Conservation (phyloP, 2,113 vertebrate species). For the Delphinapterus leucas region DNA sequence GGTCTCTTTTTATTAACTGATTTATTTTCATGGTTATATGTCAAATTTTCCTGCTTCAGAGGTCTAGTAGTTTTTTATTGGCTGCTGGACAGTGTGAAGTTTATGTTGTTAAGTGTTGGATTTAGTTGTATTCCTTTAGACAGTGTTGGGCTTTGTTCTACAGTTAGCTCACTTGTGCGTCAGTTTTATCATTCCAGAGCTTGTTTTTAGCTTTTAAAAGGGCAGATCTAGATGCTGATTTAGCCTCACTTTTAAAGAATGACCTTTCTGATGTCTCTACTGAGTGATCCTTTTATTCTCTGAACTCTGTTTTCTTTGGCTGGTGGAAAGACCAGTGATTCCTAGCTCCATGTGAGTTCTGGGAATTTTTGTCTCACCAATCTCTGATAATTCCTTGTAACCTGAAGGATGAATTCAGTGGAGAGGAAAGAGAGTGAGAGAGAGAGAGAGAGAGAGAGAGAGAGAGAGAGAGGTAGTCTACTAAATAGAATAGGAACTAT, state of each 20-base stretch:
- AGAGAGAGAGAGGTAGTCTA: neutral
- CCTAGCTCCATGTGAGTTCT: neutral
- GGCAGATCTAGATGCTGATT: neutral
- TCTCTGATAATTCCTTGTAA: neutral
- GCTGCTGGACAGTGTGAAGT: neutral
- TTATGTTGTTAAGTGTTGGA: neutral
- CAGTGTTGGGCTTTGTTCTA: neutral
- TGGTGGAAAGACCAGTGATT: neutral
- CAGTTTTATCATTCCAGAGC: constrained; percentile 1
- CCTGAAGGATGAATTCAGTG: neutral
- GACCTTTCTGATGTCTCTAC: neutral
- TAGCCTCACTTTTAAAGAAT: neutral
- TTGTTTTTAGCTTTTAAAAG: constrained; percentile 1
- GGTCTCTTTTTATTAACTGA: neutral
- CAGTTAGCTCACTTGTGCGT: neutral
- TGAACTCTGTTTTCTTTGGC: neutral
- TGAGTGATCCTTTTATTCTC: neutral
- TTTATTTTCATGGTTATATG: neutral
- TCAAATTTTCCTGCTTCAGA: neutral
- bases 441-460: no score
- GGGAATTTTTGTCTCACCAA: neutral
- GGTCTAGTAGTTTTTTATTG: neutral
- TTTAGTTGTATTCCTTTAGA: neutral
- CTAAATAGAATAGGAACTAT: neutral
- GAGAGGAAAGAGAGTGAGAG: neutral